Percentiles rank a stretch among this genome's conserved stretches.
These are phyloP conservation scores for Pygoscelis antarcticus DNA, from an alignment of 2,113 vertebrate species.

Conservation along the genomic window DNA sequence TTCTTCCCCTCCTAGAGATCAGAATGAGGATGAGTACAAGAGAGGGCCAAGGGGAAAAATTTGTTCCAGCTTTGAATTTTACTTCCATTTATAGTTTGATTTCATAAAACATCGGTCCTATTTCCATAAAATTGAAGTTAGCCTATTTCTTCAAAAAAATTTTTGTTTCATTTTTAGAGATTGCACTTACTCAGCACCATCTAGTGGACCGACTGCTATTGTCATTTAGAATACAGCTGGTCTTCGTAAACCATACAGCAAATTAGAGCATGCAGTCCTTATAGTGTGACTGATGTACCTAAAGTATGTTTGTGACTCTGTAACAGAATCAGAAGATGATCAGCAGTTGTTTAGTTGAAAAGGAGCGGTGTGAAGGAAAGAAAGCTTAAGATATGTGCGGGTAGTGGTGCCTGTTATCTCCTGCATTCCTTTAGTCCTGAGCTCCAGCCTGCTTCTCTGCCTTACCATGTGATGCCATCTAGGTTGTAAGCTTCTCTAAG, in stretches of 20 bases:
- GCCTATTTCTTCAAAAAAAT: neutral
- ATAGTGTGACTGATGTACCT: neutral
- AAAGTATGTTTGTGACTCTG: neutral
- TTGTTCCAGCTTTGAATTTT: neutral
- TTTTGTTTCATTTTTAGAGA: neutral
- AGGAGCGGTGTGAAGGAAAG: neutral
- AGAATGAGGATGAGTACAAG: neutral
- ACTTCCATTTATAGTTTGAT: neutral
- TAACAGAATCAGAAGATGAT: neutral
- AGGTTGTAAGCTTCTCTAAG: neutral
- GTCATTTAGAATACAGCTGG: neutral
- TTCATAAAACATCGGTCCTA: neutral
- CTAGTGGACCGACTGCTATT: constrained; percentile 64
- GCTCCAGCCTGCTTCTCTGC: neutral
- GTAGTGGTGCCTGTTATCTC: neutral
- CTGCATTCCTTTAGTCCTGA: neutral
- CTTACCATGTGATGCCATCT: neutral
- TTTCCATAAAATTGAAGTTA: neutral
- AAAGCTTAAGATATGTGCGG: fast-evolving
- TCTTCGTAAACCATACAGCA: fast-evolving
- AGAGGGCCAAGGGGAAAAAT: neutral
- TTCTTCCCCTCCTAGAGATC: neutral
- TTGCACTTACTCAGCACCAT: constrained; percentile 71
- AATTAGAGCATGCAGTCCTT: neutral
- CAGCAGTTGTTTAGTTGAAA: neutral